Evolutionary conservation across 2,113 vertebrate genomes (phyloP).

Genomic region (Strix aluco): DNA sequence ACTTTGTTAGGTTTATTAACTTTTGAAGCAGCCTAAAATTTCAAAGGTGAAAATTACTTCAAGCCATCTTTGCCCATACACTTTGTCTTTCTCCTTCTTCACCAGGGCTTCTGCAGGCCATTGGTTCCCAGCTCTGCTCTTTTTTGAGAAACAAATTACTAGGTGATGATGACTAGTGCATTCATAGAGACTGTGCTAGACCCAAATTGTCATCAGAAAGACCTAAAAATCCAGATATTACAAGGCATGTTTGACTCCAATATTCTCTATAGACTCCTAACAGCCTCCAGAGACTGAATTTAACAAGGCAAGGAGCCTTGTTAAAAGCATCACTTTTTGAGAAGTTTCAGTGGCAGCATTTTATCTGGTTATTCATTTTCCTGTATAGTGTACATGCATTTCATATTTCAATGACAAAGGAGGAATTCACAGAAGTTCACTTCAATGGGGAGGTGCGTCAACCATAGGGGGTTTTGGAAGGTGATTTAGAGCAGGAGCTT

Average conservation of each 20-base stretch:
- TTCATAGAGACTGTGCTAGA: not conserved
- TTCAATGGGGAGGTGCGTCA: not conserved
- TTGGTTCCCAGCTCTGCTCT: not conserved
- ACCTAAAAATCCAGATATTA: not conserved
- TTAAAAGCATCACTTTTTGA: not conserved
- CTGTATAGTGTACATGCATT: not conserved
- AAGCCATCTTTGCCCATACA: not conserved
- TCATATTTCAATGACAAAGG: not conserved
- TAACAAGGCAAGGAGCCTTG: no score
- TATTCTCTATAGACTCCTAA: not conserved
- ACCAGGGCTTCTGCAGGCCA: not conserved
- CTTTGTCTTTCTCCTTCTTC: not conserved
- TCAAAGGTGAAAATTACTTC: not conserved
- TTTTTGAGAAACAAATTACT: not conserved
- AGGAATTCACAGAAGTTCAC: constrained; percentile 4
- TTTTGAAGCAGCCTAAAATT: not conserved
- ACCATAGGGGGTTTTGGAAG: not conserved
- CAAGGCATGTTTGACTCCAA: not conserved
- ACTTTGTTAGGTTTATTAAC: not conserved
- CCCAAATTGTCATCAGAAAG: not conserved
- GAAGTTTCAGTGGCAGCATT: not conserved
- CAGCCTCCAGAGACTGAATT: not conserved
- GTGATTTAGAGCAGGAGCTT: not conserved
- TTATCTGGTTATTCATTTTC: not conserved
- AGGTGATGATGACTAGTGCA: not conserved